Conservation (phyloP, 2,888 invertebrate species). For the Linnaemya tessellans region DNA sequence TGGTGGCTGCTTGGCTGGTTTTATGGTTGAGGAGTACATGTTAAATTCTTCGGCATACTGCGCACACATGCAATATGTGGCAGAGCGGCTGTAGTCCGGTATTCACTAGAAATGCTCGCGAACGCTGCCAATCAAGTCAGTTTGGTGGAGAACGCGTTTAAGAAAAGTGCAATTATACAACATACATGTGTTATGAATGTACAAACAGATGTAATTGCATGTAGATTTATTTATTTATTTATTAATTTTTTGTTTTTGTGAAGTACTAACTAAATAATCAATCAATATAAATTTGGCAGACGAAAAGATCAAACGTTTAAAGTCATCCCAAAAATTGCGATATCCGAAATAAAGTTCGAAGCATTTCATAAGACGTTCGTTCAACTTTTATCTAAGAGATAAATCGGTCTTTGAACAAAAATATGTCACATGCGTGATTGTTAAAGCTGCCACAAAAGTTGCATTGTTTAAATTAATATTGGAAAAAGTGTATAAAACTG, state of each 20-base stretch:
- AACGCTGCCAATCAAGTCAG: slow-evolving; percentile 81
- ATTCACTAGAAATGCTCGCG: slow-evolving; percentile 79
- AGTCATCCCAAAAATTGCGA: not conserved
- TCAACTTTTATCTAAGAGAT: slow-evolving; percentile 2
- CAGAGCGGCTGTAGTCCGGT: slow-evolving; percentile 66
- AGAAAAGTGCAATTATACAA: slow-evolving; percentile 77
- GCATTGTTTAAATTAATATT: slow-evolving; percentile 2
- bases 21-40: slow-evolving; percentile 63
- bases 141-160: slow-evolving; percentile 81
- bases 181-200: slow-evolving; percentile 6
- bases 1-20: slow-evolving; percentile 61
- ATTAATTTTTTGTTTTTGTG: too few species aligned
- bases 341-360: not conserved
- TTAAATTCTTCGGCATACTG: slow-evolving; percentile 55
- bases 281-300: slow-evolving; percentile 45
- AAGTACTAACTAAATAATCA: slow-evolving; percentile 42
- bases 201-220: not conserved
- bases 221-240: slow-evolving; percentile 32
- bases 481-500: not conserved
- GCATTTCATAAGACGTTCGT: not conserved
- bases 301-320: slow-evolving; percentile 1
- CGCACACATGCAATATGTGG: slow-evolving; percentile 60
- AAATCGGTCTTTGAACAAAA: not conserved
- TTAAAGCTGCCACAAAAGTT: not conserved
- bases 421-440: not conserved